phyloP scores from a whole-genome alignment of 2,888 invertebrate genomes.

The Sphinx pinastri region DNA sequence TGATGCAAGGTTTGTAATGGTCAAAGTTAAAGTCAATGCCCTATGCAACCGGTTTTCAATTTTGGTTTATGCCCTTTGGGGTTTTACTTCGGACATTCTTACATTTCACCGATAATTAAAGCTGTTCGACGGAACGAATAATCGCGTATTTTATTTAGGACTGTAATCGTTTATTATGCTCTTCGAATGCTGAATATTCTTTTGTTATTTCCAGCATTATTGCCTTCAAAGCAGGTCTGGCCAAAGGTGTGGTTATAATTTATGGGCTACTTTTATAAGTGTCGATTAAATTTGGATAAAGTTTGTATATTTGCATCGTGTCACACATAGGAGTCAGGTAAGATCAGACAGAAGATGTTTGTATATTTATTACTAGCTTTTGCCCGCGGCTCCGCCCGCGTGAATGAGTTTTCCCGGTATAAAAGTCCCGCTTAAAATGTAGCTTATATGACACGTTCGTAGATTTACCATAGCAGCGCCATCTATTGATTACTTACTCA shows the following conservation, averaged over 20 bases:
- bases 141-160: slow-evolving; percentile 25
- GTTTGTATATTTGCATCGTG: background rate
- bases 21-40: slow-evolving; percentile 67
- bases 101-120: slow-evolving; percentile 40
- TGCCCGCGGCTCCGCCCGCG: too few species aligned
- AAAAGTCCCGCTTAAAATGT: too few species aligned
- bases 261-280: background rate
- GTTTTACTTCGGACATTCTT: slow-evolving; percentile 34
- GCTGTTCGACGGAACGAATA: slow-evolving; percentile 20
- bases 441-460: too few species aligned
- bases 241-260: background rate
- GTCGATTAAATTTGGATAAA: background rate
- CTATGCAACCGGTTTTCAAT: slow-evolving; percentile 60
- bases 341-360: too few species aligned
- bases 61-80: slow-evolving; percentile 50
- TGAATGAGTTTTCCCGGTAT: too few species aligned
- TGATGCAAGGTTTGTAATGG: slow-evolving; percentile 72
- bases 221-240: background rate
- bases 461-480: too few species aligned
- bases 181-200: background rate
- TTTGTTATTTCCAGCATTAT: background rate
- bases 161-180: background rate
- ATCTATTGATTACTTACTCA: too few species aligned
- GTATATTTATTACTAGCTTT: too few species aligned
- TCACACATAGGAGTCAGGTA: background rate